A percentile compares a stretch with the other conserved stretches of the same genome.
phyloP scores from a whole-genome alignment of 2,888 invertebrate genomes.

The Bombyx huttoni region DNA sequence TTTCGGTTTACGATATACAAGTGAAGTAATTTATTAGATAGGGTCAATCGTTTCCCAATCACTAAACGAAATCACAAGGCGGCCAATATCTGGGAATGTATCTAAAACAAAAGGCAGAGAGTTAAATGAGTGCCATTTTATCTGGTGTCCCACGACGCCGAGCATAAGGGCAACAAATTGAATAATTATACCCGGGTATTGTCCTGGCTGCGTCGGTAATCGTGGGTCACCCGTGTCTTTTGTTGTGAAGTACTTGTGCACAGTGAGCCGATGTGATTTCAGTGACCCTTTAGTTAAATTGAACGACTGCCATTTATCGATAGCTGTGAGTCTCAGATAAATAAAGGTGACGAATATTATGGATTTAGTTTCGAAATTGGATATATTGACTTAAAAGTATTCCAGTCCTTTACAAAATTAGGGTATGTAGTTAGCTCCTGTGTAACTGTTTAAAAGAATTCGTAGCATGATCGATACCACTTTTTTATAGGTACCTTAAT shows the following conservation, averaged over 20 bases:
- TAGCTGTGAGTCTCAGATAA: not conserved
- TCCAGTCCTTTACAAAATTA: too few relatives aligned
- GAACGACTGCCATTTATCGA: constrained; percentile 20
- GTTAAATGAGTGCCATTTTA: constrained; percentile 42
- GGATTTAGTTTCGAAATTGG: not conserved
- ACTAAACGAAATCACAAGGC: not conserved
- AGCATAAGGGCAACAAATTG: constrained; percentile 48
- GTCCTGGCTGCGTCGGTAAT: constrained; percentile 41
- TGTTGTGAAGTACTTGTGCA: constrained; percentile 22
- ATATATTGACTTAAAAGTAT: too few relatives aligned
- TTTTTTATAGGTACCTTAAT: too few relatives aligned
- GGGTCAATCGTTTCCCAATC: not conserved
- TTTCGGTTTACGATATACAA: not conserved
- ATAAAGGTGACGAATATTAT: not conserved
- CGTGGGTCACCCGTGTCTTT: constrained; percentile 36
- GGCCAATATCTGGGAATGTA: not conserved
- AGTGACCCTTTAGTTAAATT: constrained; percentile 23
- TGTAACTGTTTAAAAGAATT: too few relatives aligned
- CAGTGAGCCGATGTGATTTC: constrained; percentile 9
- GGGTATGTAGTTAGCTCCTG: too few relatives aligned
- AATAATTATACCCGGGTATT: constrained; percentile 51
- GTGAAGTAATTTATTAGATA: not conserved
- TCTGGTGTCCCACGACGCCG: constrained; percentile 17
- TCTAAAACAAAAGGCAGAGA: constrained; percentile 23
- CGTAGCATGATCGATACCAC: too few relatives aligned